A percentile compares a stretch with the other conserved stretches of the same genome.
These are phyloP conservation scores for Tricholaema leucomelas DNA, from an alignment of 2,113 vertebrate species.

Conservation along the genomic window DNA sequence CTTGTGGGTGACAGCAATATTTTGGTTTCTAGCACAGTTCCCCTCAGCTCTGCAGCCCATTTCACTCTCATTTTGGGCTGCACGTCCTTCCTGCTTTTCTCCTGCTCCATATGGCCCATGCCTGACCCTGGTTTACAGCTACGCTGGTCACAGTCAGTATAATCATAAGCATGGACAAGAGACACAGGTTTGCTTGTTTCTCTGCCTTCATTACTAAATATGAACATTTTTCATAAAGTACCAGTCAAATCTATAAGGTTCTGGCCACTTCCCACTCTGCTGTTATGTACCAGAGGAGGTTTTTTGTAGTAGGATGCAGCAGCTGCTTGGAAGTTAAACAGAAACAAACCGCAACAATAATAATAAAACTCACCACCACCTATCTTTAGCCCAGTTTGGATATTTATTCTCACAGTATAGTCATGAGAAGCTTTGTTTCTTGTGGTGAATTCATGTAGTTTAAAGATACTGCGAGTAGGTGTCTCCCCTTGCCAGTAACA, in stretches of 20 bases:
- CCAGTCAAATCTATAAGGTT: background rate
- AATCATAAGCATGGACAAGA: rapidly evolving
- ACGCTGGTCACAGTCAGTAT: background rate
- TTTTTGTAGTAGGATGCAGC: background rate
- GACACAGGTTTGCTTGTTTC: background rate
- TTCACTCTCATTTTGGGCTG: too few species aligned
- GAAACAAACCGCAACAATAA: background rate
- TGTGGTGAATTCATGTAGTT: background rate
- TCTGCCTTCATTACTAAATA: background rate
- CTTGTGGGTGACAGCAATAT: background rate
- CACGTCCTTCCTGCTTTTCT: background rate
- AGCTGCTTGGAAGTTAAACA: background rate
- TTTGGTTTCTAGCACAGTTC: background rate
- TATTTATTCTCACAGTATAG: background rate
- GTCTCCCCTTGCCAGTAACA: background rate
- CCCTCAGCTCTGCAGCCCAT: background rate
- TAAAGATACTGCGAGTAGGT: background rate
- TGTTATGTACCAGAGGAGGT: background rate
- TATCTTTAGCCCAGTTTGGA: background rate
- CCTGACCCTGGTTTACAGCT: background rate
- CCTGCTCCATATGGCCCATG: background rate
- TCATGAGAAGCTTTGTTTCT: background rate
- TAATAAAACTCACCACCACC: background rate
- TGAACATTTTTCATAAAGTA: background rate
- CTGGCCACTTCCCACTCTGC: background rate